Base-by-base conservation (phyloP, 2,888 invertebrate genomes). In the Xestia ashworthii region DNA sequence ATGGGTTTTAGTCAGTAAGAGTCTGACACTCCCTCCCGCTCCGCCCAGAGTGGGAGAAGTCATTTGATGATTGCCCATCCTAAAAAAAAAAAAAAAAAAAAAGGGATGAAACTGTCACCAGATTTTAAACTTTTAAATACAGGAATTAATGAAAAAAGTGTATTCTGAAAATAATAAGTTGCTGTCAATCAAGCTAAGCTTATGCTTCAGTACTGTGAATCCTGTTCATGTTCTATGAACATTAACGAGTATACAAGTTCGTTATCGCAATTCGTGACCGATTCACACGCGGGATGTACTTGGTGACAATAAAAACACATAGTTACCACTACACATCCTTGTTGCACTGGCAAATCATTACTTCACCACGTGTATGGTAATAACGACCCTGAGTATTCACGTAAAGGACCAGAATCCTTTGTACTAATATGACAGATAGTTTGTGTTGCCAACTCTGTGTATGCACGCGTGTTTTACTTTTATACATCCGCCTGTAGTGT, bases 271-370 rank as follows among this genome's bases (percentile, higher is more conserved):
- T 84, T 94, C 95, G 94, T 95, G 94, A 95, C 93, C 74, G 83
- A 90, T 86, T 81, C 80, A 89, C 93, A 92, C 92, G 93, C 86
- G 78, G 84, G 85, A 88, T 87, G 83, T 85, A 83, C 88, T 86
- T 89, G 91, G 91, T 91, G 92, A 93, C 88, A 89, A 82, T 81
- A 91, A 92, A 90, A 91, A 89, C 85, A 85, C 86, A 87, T 84
- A 87, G 88, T 85, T 88, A 91, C 88, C 79, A 87, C 88, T 90
- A 87, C 86, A 93, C 90, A 95, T 95, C 94, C 93, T 93, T 93
- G 93, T 94, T 91, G 87, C 81, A 86, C 58, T 79, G 76, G 84
- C 82, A 81, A 80, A 82, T 85, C 81, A 85, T 70, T 75, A 66
- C 67, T 46, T 71, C 69, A 76, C 71, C 67, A 72, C 58, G 44